These are phyloP conservation scores for Setophaga coronata DNA, from an alignment of 2,113 vertebrate genomes.

Conservation along the genomic window DNA sequence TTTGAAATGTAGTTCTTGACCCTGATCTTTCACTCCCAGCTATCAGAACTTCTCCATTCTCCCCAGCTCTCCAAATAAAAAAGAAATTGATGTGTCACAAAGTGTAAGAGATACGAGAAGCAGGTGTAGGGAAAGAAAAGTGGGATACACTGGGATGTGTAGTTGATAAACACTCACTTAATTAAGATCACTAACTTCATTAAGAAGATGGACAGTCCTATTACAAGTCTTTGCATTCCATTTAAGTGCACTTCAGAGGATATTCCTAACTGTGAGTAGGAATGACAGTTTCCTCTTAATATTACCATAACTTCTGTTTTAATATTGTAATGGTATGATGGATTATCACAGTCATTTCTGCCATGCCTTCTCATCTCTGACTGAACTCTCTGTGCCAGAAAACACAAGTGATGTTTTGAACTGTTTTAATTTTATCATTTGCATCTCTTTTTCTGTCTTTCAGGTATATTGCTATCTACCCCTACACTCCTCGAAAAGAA, in stretches of 20 bases:
- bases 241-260: neutral
- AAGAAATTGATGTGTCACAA: neutral
- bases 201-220: neutral
- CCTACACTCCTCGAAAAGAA: conserved; percentile 92
- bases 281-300: neutral
- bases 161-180: neutral
- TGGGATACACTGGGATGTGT: neutral
- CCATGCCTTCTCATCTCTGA: neutral
- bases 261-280: neutral
- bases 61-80: neutral
- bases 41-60: neutral
- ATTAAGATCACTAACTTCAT: neutral
- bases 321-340: neutral
- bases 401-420: neutral
- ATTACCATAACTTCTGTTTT: neutral
- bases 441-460: neutral
- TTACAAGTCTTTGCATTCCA: neutral
- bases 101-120: neutral
- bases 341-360: neutral
- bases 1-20: neutral
- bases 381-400: neutral
- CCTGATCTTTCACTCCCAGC: neutral
- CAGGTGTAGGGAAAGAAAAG: neutral
- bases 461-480: conserved; percentile 93
- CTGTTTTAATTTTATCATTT: neutral